Base-by-base conservation (phyloP, 1,140 invertebrate species). In the Battus philenor region DNA sequence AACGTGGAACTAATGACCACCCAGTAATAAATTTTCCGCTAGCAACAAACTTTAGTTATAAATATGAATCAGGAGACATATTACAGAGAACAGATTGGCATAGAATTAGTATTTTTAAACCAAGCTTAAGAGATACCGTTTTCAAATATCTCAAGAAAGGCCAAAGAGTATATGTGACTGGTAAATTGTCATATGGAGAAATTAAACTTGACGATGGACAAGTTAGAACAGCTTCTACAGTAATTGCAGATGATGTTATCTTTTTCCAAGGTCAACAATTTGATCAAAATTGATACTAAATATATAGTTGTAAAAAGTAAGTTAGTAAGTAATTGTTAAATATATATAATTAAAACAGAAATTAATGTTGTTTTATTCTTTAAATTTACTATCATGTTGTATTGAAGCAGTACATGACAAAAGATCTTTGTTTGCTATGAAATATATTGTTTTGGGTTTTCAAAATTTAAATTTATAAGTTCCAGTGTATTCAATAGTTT, bases 1-100 rank as follows among this genome's bases (percentile, higher is more conserved):
- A 92, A 62, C 89, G 95, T 50, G 97, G 97, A 0, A 90, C 87
- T 5, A 88, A 92, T 56, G 88, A 93, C 41, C 94, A 95, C 84
- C 96, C 96, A 6, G 93, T 97, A 12, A 91, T 96, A 31, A 90
- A 94, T 39, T 98, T 98, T 85, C 95, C 95, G 5, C 55, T 98
- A 31, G 97, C 96, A 2, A 98, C 97, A 16, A 93, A 97, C 65
- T 90, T 90, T 6, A 95, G 94, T 80, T 96, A 94, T 66, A 92
- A 91, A 68, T 91, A 91, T 82, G 89, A 91, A 65, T 89, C 87
- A 81, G 94, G 94, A 10, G 93, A 95, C 65, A 88, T 93, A 61
- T 77, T 93, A 6, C 94, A 96, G 71, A 91, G 93, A 60, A 97
- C 95, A 10, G 95, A 97, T 51, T 97, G 96, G 96, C 96, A 98